Percentiles rank a stretch among this genome's conserved stretches.
These are phyloP conservation scores for Cerceris ruficornis DNA, from an alignment of 2,888 invertebrate genomes.

Conservation along the genomic window DNA sequence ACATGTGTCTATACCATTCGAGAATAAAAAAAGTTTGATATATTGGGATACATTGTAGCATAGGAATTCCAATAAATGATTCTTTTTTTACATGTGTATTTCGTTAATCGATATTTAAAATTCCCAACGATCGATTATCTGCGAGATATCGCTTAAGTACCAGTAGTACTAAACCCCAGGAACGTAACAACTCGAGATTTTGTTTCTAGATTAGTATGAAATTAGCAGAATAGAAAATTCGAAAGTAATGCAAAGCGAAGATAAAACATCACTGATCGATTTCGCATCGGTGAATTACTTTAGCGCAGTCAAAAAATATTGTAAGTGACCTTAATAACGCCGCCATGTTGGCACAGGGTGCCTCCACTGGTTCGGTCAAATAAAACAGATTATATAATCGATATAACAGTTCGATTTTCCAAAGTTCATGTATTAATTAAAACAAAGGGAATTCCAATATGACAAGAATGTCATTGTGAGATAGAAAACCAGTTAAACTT, in stretches of 20 bases:
- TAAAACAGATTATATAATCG: slow-evolving; percentile 75
- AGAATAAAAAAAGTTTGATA: background rate
- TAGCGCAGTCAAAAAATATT: slow-evolving; percentile 35
- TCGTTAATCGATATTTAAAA: background rate
- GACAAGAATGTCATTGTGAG: background rate
- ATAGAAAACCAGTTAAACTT: background rate
- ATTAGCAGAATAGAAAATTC: background rate
- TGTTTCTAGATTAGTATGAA: background rate
- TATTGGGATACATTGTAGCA: background rate
- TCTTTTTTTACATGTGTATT: background rate
- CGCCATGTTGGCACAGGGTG: slow-evolving; percentile 74
- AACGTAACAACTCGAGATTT: background rate
- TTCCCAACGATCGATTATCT: slow-evolving; percentile 17
- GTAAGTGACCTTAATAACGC: slow-evolving; percentile 54
- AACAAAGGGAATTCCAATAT: background rate
- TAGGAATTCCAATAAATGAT: background rate
- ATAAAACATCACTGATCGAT: background rate
- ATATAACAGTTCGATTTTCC: slow-evolving; percentile 13
- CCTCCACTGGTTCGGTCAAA: slow-evolving; percentile 59
- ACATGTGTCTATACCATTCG: slow-evolving; percentile 25
- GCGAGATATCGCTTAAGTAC: slow-evolving; percentile 15
- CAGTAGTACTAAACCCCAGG: background rate
- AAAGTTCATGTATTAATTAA: slow-evolving; percentile 24
- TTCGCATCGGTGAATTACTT: slow-evolving; percentile 1
- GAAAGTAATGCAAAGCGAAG: background rate